Percentiles rank a stretch among this genome's conserved stretches.
Conservation (phyloP, 2,888 invertebrate genomes). For the Himalopsyche anomala region DNA sequence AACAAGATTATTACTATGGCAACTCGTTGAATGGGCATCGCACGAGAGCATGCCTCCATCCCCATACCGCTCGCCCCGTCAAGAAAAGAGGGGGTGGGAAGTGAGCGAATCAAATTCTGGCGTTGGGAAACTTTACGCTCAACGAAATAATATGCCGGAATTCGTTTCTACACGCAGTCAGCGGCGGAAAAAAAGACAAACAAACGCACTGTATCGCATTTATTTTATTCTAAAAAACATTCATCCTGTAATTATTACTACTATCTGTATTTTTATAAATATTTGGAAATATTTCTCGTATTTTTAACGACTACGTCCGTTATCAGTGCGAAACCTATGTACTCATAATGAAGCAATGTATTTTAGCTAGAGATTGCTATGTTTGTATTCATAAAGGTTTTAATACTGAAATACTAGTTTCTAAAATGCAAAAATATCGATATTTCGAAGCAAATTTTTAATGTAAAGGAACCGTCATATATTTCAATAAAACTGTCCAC, state of each 20-base stretch:
- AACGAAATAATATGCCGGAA: conserved; percentile 58
- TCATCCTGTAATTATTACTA: background rate
- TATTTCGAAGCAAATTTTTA: too few species aligned
- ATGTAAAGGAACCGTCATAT: too few species aligned
- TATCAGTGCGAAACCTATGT: too few species aligned
- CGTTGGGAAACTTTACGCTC: conserved; percentile 59
- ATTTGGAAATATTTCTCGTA: too few species aligned
- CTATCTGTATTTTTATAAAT: too few species aligned
- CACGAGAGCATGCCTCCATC: conserved; percentile 6
- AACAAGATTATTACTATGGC: conserved; percentile 65
- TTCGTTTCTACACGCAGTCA: conserved; percentile 28
- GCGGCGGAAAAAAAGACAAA: background rate
- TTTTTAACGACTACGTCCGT: too few species aligned
- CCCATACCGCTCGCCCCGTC: background rate
- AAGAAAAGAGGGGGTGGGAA: conserved; percentile 34
- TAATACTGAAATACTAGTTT: too few species aligned
- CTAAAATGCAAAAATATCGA: too few species aligned
- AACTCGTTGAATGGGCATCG: conserved; percentile 58
- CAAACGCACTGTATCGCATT: background rate
- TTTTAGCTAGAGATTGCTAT: too few species aligned
- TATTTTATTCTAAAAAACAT: background rate
- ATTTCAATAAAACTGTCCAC: too few species aligned
- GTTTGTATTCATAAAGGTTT: too few species aligned
- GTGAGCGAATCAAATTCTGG: conserved; percentile 62
- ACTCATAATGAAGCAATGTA: too few species aligned